Conservation (phyloP, 2,888 invertebrate species). For the Tipula lateralis region DNA sequence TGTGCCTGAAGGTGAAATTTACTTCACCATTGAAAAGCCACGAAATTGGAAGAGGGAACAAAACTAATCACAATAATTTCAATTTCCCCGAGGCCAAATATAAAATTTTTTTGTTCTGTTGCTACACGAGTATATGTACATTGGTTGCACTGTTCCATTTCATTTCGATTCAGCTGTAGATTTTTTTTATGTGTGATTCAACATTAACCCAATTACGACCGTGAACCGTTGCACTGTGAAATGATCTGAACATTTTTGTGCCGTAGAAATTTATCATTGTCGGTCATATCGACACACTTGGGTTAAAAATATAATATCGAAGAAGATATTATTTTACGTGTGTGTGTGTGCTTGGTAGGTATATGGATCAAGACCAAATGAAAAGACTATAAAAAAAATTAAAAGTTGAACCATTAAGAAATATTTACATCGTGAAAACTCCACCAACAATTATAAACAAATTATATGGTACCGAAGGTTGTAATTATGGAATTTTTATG, state of each 20-base stretch:
- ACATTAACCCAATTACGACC: neutral
- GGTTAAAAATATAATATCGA: neutral
- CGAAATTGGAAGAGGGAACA: neutral
- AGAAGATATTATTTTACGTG: neutral
- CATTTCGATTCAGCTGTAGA: neutral
- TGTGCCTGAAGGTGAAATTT: neutral
- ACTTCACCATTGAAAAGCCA: neutral
- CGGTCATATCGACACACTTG: neutral
- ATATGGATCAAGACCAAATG: neutral
- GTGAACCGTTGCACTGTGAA: neutral
- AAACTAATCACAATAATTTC: neutral
- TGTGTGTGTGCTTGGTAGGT: neutral
- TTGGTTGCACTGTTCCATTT: neutral
- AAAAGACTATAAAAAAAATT: neutral
- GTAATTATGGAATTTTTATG: neutral
- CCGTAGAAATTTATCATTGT: too few relatives aligned
- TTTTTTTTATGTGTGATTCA: neutral
- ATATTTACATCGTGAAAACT: neutral
- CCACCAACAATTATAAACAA: neutral
- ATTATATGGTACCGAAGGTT: constrained; percentile 2
- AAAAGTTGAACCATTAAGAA: neutral
- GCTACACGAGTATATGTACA: too few relatives aligned
- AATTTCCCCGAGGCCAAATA: neutral
- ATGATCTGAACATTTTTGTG: too few relatives aligned
- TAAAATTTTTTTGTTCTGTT: neutral